A percentile compares a stretch with the other conserved stretches of the same genome.
Conservation (phyloP, 2,113 vertebrate genomes). For the Hippocampus zosterae region DNA sequence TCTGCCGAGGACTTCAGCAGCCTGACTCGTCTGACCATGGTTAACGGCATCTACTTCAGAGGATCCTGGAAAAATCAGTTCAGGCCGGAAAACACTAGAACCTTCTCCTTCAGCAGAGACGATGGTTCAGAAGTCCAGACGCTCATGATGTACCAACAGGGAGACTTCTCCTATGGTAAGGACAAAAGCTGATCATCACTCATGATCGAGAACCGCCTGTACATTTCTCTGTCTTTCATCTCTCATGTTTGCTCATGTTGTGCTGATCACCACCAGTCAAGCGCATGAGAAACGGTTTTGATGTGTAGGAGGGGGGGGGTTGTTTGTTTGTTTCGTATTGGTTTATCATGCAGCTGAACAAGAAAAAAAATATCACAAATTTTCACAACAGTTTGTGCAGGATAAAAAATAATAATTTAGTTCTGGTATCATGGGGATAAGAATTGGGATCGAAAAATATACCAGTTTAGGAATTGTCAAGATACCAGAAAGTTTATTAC, state of each 20-base stretch:
- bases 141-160: conserved; percentile 99
- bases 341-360: not conserved
- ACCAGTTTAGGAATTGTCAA: not conserved
- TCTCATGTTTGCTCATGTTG: not conserved
- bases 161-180: conserved; percentile 96
- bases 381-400: not conserved
- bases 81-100: conserved; percentile 93
- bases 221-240: conserved; percentile 8
- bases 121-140: conserved; percentile 96
- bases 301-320: too few species aligned
- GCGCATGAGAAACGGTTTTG: too few species aligned
- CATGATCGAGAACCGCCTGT: not conserved
- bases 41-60: conserved; percentile 94
- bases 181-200: not conserved
- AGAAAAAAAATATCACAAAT: not conserved
- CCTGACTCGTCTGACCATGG: conserved; percentile 82
- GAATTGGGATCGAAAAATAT: not conserved
- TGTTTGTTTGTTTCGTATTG: not conserved
- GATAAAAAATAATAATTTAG: not conserved
- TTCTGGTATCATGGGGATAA: too few species aligned
- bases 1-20: conserved; percentile 84
- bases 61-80: conserved; percentile 98
- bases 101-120: conserved; percentile 96
- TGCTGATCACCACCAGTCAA: too few species aligned
- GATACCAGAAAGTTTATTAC: not conserved